Evolutionary conservation across 2,113 vertebrate genomes (phyloP).

Genomic region (Gambusia holbrooki): DNA sequence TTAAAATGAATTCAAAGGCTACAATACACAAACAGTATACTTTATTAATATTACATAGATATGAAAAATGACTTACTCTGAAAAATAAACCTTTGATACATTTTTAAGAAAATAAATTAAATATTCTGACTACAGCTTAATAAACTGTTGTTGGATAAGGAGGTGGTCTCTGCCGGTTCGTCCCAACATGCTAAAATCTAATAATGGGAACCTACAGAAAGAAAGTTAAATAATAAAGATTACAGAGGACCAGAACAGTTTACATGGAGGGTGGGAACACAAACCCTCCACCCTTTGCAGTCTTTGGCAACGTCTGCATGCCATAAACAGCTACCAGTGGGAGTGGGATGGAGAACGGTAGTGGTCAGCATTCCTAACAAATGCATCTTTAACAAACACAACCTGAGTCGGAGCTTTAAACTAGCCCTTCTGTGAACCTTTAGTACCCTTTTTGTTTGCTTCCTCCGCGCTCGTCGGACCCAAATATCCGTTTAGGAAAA

Average conservation of each 20-base stretch:
- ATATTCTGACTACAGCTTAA: conserved; percentile 87
- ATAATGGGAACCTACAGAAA: conserved; percentile 39
- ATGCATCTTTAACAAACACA: conserved; percentile 58
- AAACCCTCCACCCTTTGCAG: conserved; percentile 47
- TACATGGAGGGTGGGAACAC: conserved; percentile 41
- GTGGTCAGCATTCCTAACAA: conserved; percentile 71
- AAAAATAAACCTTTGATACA: conserved; percentile 81
- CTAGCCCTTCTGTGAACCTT: conserved; percentile 62
- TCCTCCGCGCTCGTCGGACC: conserved; percentile 24
- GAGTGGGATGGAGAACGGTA: conserved; percentile 54
- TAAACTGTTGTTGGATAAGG: conserved; percentile 69
- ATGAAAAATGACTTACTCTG: conserved; percentile 81
- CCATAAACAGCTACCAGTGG: conserved; percentile 24
- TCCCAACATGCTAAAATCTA: conserved; percentile 29
- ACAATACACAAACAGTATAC: conserved; percentile 77
- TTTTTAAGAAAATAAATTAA: conserved; percentile 99
- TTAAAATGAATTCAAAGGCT: conserved; percentile 67
- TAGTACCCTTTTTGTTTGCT: conserved; percentile 57
- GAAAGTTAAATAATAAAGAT: conserved; percentile 18
- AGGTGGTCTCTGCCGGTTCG: conserved; percentile 46
- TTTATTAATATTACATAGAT: conserved; percentile 72
- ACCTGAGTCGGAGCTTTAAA: conserved; percentile 74
- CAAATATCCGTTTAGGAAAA: conserved; percentile 28
- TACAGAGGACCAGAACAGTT: conserved; percentile 27
- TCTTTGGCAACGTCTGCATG: conserved; percentile 50